Evolutionary conservation across 2,113 vertebrate genomes (phyloP).

Genomic region (Pteronura brasiliensis): DNA sequence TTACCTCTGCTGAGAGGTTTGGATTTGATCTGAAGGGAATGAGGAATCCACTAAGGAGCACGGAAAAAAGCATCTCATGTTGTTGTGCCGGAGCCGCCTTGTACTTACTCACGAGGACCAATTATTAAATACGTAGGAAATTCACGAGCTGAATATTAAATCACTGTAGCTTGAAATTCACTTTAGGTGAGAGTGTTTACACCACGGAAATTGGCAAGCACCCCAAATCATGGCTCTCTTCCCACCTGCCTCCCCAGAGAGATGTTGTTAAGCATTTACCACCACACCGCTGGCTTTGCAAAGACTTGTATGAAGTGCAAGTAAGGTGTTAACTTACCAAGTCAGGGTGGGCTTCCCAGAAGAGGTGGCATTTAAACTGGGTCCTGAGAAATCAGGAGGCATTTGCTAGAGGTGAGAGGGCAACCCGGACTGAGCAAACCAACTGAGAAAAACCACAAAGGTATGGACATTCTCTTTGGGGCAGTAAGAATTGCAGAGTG

Average conservation of each 20-base stretch:
- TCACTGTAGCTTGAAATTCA: neutral
- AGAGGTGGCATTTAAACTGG: neutral
- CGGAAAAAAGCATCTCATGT: neutral
- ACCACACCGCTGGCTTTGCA: neutral
- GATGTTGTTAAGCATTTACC: neutral
- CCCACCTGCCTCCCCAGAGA: neutral
- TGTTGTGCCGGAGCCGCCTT: neutral
- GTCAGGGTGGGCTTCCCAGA: neutral
- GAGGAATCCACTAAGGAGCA: neutral
- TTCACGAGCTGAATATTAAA: neutral
- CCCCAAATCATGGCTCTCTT: neutral
- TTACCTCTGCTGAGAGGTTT: neutral
- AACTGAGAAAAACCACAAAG: neutral
- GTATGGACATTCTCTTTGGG: neutral
- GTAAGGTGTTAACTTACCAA: neutral
- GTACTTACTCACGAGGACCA: neutral
- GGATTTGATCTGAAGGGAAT: neutral
- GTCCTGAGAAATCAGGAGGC: neutral
- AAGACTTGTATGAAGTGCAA: neutral
- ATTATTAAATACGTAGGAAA: neutral
- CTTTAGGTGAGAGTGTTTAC: neutral
- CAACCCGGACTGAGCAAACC: neutral
- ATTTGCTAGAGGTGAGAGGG: neutral
- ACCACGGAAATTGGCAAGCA: neutral
- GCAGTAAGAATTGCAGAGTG: too few species aligned